phyloP scores from a whole-genome alignment of 2,797 vertebrate genomes.

The Lagocephalus sceleratus region DNA sequence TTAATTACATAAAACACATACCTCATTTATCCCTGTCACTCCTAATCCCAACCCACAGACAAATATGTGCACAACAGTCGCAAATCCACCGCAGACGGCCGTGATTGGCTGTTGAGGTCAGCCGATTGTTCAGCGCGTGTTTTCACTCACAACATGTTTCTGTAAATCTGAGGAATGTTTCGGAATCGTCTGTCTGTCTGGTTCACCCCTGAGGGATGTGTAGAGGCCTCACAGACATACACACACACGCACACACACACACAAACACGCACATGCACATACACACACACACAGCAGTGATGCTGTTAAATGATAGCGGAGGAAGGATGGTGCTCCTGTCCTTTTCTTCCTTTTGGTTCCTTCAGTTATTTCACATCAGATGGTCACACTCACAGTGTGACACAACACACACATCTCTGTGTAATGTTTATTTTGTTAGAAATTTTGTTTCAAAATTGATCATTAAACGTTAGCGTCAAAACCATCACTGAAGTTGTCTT shows the following conservation, averaged over 20 bases:
- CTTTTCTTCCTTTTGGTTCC: constrained; percentile 1
- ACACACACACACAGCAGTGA: constrained; percentile 2
- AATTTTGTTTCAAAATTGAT: too few relatives aligned
- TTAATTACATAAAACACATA: too few relatives aligned
- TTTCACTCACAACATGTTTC: constrained; percentile 10
- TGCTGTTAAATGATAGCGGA: neutral
- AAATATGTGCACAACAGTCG: too few relatives aligned
- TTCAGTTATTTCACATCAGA: neutral
- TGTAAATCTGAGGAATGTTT: constrained; percentile 38
- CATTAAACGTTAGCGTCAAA: too few relatives aligned
- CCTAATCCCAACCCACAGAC: too few relatives aligned
- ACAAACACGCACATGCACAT: neutral
- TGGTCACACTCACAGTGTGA: too few relatives aligned
- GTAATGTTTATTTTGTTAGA: too few relatives aligned
- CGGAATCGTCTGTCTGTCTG: constrained; percentile 27
- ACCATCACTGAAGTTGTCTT: too few relatives aligned
- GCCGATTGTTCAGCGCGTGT: neutral
- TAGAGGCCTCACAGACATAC: constrained; percentile 2
- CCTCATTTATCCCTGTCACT: too few relatives aligned
- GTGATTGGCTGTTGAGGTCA: constrained; percentile 5
- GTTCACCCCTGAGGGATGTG: constrained; percentile 14
- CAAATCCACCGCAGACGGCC: too few relatives aligned
- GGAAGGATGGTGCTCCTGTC: neutral
- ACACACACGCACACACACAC: neutral
- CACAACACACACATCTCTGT: too few relatives aligned